phyloP scores from a whole-genome alignment of 2,797 vertebrate genomes.

The Todus mexicanus region DNA sequence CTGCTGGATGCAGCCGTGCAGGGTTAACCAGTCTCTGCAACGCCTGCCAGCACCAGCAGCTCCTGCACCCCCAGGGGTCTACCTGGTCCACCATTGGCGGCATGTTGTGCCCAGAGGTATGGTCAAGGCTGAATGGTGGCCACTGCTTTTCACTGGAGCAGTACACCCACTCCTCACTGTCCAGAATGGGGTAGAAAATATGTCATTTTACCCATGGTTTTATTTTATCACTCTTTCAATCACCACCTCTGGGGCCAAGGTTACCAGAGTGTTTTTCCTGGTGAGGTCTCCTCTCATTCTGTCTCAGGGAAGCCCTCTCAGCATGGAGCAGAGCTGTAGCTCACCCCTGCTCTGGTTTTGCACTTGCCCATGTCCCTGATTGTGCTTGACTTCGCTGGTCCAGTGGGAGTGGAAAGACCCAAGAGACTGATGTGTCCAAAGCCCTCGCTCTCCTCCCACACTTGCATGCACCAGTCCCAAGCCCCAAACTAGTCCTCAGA shows the following conservation, averaged over 20 bases:
- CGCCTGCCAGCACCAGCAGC: background rate
- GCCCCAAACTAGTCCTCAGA: background rate
- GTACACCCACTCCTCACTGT: background rate
- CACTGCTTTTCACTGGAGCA: background rate
- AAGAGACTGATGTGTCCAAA: background rate
- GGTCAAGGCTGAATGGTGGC: background rate
- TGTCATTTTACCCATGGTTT: rapidly evolving
- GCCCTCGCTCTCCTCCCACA: background rate
- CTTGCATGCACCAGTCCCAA: background rate
- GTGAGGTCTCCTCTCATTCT: background rate
- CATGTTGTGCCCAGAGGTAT: rapidly evolving
- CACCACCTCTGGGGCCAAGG: background rate
- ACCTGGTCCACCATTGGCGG: background rate
- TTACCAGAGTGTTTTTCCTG: background rate
- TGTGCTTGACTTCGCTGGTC: background rate
- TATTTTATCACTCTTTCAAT: background rate
- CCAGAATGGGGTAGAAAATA: background rate
- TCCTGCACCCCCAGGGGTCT: background rate
- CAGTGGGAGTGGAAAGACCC: background rate
- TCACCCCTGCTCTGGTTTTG: background rate
- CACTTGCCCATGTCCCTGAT: background rate
- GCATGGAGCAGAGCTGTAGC: background rate
- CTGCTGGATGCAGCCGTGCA: too few species aligned
- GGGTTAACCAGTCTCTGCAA: too few species aligned
- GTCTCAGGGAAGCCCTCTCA: background rate